Conservation (phyloP, 2,888 invertebrate species). For the Diaphora mendica region DNA sequence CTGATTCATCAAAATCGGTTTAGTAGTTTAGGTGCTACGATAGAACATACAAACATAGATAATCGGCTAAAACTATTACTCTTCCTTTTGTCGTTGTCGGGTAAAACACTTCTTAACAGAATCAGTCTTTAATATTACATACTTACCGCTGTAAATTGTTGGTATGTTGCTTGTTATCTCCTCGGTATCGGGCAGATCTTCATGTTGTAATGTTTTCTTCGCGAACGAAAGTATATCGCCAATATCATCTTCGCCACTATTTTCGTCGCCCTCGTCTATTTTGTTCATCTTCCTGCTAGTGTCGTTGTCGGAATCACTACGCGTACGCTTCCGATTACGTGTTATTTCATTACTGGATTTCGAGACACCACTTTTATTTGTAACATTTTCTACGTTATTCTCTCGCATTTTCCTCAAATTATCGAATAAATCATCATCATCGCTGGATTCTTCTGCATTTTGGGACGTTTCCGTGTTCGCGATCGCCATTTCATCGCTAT, state of each 20-base stretch:
- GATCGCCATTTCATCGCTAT: slow-evolving; percentile 28
- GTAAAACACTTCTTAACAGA: not conserved
- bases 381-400: slow-evolving; percentile 48
- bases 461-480: slow-evolving; percentile 30
- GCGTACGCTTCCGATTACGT: slow-evolving; percentile 68
- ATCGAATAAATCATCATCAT: slow-evolving; percentile 78
- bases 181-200: slow-evolving; percentile 76
- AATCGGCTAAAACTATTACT: too few relatives aligned
- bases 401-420: slow-evolving; percentile 75
- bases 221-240: slow-evolving; percentile 80
- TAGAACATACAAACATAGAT: too few relatives aligned
- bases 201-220: slow-evolving; percentile 75
- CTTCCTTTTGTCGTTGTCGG: too few relatives aligned
- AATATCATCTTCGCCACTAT: slow-evolving; percentile 53
- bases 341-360: slow-evolving; percentile 38
- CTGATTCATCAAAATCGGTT: too few relatives aligned
- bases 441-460: slow-evolving; percentile 61
- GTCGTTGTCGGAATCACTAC: slow-evolving; percentile 70
- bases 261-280: slow-evolving; percentile 69
- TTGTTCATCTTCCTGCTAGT: slow-evolving; percentile 72
- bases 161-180: slow-evolving; percentile 70
- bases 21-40: too few relatives aligned
- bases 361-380: slow-evolving; percentile 40
- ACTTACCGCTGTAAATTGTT: slow-evolving; percentile 67
- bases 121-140: not conserved